Evolutionary conservation across 92 coral and sea anemone species (phyloP).

Genomic region (Epizoanthus scotinus): DNA sequence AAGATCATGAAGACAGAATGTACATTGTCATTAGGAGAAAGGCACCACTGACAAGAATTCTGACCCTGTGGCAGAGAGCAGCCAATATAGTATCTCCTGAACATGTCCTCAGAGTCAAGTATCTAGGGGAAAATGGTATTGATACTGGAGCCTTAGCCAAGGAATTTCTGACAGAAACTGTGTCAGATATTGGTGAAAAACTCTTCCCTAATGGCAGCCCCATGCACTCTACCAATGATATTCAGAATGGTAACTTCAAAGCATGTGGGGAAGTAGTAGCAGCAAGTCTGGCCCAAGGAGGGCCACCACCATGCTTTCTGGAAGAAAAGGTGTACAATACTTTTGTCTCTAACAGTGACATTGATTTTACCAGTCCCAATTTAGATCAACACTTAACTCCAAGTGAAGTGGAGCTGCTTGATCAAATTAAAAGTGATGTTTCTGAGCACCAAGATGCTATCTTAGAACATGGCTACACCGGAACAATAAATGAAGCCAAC

Average conservation of each 20-base stretch:
- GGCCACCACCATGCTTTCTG: conserved; percentile 63
- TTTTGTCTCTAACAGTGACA: conserved; percentile 47
- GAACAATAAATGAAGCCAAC: conserved; percentile 50
- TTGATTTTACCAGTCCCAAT: conserved; percentile 46
- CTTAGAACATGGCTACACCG: conserved; percentile 69
- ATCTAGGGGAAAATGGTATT: conserved; percentile 64
- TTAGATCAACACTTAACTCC: conserved; percentile 66
- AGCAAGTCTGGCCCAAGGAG: conserved; percentile 60
- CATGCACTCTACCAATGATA: conserved; percentile 51
- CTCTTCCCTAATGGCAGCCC: conserved; percentile 72
- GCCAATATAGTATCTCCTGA: conserved; percentile 44
- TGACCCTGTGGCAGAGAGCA: conserved; percentile 67
- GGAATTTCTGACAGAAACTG: conserved; percentile 56
- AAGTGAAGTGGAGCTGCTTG: conserved; percentile 49
- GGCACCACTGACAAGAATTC: conserved; percentile 50
- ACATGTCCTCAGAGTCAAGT: conserved; percentile 54
- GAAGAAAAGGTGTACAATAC: conserved; percentile 59
- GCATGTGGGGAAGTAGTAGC: conserved; percentile 68
- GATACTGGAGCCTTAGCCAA: conserved; percentile 64
- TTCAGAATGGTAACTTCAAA: conserved; percentile 65
- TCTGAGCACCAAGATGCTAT: conserved; percentile 52
- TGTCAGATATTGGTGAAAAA: conserved; percentile 45
- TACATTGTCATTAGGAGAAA: conserved; percentile 56
- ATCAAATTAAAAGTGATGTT: conserved; percentile 61
- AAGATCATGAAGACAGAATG: conserved; percentile 34